These are phyloP conservation scores for Micrasema minimum DNA, from an alignment of 1,140 invertebrate genomes.

Conservation along the genomic window DNA sequence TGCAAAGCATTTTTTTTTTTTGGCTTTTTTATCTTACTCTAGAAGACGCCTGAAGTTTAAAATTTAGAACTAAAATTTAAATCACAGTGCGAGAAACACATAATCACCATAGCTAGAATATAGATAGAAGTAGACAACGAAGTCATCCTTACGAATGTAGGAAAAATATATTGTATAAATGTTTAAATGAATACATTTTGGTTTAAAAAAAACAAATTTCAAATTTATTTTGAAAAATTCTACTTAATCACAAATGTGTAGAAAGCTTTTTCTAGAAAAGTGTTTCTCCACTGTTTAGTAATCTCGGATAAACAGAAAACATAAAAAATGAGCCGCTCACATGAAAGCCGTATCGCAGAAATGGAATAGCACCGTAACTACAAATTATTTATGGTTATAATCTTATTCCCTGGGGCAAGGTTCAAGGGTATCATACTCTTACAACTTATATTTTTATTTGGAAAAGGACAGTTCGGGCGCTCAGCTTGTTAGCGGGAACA, in stretches of 20 bases:
- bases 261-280: neutral
- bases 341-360: slow-evolving; percentile 16
- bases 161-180: no score
- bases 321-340: slow-evolving; percentile 7
- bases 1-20: no score
- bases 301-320: slow-evolving; percentile 12
- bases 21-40: no score
- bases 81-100: no score
- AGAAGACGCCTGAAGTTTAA: no score
- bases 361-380: slow-evolving; percentile 19
- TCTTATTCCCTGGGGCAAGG: slow-evolving; percentile 6
- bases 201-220: no score
- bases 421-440: slow-evolving; percentile 12
- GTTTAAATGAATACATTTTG: no score
- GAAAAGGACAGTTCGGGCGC: slow-evolving; percentile 1
- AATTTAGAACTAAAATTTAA: no score
- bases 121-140: no score
- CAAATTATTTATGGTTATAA: slow-evolving; percentile 26
- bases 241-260: neutral
- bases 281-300: slow-evolving; percentile 1
- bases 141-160: no score
- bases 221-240: no score
- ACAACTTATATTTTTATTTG: slow-evolving; percentile 2
- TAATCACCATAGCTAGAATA: no score
- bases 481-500: slow-evolving; percentile 14